Conservation (phyloP, 2,888 invertebrate genomes). For the Apamea epomidion region DNA sequence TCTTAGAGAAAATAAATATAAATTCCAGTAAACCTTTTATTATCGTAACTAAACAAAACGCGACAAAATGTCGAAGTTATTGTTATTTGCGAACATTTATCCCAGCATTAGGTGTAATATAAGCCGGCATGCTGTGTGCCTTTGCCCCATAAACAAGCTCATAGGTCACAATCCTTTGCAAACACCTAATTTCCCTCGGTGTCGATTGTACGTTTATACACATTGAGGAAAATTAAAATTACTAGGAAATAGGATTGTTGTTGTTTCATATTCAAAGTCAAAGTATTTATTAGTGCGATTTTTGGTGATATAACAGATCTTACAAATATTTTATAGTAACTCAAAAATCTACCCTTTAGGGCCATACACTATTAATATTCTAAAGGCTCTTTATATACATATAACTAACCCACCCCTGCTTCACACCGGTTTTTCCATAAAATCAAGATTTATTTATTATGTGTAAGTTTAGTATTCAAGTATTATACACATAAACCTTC, state of each 20-base stretch:
- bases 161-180: conserved; percentile 49
- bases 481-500: background rate
- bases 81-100: conserved; percentile 41
- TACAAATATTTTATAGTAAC: too few species aligned
- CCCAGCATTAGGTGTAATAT: conserved; percentile 27
- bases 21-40: conserved; percentile 19
- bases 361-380: background rate
- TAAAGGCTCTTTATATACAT: background rate
- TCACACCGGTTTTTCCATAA: background rate
- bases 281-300: too few species aligned
- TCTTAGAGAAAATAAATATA: background rate
- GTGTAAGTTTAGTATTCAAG: background rate
- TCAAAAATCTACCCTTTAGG: too few species aligned
- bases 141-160: conserved; percentile 36
- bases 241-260: conserved; percentile 2
- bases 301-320: too few species aligned
- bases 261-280: background rate
- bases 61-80: conserved; percentile 52
- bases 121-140: conserved; percentile 35
- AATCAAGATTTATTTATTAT: background rate
- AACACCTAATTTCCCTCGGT: conserved; percentile 46
- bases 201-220: conserved; percentile 24
- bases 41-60: conserved; percentile 41
- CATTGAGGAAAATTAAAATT: conserved; percentile 6
- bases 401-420: background rate